These are phyloP conservation scores for Tuberolachnus salignus DNA, from an alignment of 2,888 invertebrate species.

Conservation along the genomic window DNA sequence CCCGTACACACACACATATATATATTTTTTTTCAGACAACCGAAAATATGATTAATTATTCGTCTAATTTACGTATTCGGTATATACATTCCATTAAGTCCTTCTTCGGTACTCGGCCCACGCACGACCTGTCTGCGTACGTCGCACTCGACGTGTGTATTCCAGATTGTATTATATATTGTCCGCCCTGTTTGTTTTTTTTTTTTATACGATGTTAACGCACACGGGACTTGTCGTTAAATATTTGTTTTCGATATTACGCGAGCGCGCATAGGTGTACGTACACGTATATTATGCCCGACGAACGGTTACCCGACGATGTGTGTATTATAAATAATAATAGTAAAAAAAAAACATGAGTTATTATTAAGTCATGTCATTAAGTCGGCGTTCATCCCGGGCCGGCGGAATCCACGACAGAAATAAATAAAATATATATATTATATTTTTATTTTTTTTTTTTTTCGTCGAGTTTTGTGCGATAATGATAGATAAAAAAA, in stretches of 20 bases:
- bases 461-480: too few relatives aligned
- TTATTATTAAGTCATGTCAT: too few relatives aligned
- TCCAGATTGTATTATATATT: slow-evolving; percentile 1
- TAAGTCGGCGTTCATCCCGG: too few relatives aligned
- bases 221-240: background rate
- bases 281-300: too few relatives aligned
- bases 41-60: slow-evolving; percentile 31
- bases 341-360: too few relatives aligned
- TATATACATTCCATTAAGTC: slow-evolving; percentile 21
- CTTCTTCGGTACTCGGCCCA: slow-evolving; percentile 11
- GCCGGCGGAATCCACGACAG: too few relatives aligned
- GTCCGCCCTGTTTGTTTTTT: slow-evolving; percentile 2
- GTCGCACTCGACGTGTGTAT: slow-evolving; percentile 3
- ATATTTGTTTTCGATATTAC: background rate
- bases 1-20: background rate
- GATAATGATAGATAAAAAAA: background rate
- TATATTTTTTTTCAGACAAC: background rate
- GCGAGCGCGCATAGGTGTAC: too few relatives aligned
- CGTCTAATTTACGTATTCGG: background rate
- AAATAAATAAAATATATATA: too few relatives aligned
- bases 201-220: background rate
- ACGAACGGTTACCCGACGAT: too few relatives aligned
- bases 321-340: too few relatives aligned
- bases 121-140: slow-evolving; percentile 10
- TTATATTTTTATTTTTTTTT: too few relatives aligned